phyloP scores from a whole-genome alignment of 2,113 vertebrate genomes.

The Aegotheles bennettii region DNA sequence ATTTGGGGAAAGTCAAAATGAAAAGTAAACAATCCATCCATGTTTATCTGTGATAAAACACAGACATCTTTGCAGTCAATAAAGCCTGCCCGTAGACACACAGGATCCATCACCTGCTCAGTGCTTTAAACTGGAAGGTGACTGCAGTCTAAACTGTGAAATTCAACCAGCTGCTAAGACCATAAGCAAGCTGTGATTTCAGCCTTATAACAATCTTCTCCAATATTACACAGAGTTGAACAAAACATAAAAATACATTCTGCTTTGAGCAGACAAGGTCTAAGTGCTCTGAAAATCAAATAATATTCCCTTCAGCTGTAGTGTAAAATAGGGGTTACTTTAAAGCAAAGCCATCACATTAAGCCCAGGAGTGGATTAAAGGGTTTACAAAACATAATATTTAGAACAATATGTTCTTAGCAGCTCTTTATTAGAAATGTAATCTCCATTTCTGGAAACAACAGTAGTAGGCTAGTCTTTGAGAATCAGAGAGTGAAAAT shows the following conservation, averaged over 20 bases:
- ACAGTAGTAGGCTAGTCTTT: background rate
- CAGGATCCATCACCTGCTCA: background rate
- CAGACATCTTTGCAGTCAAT: background rate
- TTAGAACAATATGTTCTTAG: background rate
- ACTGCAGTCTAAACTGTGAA: background rate
- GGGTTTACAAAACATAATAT: background rate
- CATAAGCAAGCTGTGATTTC: background rate
- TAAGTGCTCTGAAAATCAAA: background rate
- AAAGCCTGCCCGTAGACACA: background rate
- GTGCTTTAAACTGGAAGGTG: background rate
- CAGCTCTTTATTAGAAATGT: background rate
- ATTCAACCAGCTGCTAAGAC: background rate
- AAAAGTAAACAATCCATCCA: background rate
- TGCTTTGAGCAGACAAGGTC: background rate
- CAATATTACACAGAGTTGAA: background rate
- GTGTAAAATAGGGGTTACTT: background rate
- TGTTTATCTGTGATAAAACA: background rate
- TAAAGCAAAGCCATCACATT: background rate
- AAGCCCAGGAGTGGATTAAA: background rate
- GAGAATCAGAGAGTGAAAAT: background rate
- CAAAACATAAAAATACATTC: background rate
- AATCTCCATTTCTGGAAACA: background rate
- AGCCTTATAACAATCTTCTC: background rate
- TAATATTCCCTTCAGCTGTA: background rate
- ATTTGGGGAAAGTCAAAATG: background rate